Base-by-base conservation (phyloP, 1,140 invertebrate genomes). In the Sinella curviseta region DNA sequence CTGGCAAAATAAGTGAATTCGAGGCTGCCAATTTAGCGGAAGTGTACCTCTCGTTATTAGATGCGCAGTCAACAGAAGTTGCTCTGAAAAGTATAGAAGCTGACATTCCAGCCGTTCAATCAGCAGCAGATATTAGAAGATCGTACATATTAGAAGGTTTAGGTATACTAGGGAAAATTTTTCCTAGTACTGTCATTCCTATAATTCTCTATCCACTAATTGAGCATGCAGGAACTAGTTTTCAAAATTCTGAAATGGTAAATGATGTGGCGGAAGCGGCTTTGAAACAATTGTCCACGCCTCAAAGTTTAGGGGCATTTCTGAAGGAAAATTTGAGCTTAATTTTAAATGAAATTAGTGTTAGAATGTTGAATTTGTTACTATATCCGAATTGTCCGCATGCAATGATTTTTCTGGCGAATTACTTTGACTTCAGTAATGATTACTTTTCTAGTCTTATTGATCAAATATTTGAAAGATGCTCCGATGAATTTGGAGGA, bases 391-490 rank as follows among this genome's bases (percentile, higher is more conserved):
- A 77, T 31, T 78, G 77, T 34, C 77, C 81, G 17, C 65, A 78
- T 74, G 81, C 79, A 0, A 28, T 83, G 14, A 39, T 81, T 16
- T 83, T 81, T 73, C 77, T 83, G 16, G 77, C 83, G 0, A 16
- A 78, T 17, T 82, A 82, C 76, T 83, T 83, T 78, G 78, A 83
- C 35, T 83, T 82, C 57, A 77, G 79, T 70, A 33, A 78, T 28
- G 28, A n/a, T 2, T 34, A 55, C 17, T 82, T 83, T 77, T 65
- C 82, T 1, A 17, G 35, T 1, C 24, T 82, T 30, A 77, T 82
- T 34, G 79, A 82, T 54, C 74, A 80, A 54, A 60, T 79, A 20
- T 81, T 83, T 57, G 30, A 30, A 17, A 67, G 80, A 54, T 81
- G 77, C 54, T 78, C 54, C 55, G 82, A 83, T 33, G 30, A 74